Percentiles rank a stretch among this genome's conserved stretches.
phyloP scores from a whole-genome alignment of 2,888 invertebrate genomes.

The Xestia c-nigrum region DNA sequence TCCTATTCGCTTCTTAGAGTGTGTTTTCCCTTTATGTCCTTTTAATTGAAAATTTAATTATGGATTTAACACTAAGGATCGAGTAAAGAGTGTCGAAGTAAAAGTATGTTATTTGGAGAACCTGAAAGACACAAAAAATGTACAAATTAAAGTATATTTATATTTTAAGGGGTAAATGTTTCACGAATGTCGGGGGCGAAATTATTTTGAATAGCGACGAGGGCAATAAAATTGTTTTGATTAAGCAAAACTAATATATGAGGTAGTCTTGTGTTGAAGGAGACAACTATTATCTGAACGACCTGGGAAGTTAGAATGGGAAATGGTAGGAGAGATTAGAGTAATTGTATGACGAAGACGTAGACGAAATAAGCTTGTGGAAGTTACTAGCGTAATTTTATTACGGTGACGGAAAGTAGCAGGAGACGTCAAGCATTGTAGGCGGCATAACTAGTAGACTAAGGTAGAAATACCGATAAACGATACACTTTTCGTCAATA shows the following conservation, averaged over 20 bases:
- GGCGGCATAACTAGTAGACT: neutral
- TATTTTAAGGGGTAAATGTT: neutral
- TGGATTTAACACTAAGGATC: neutral
- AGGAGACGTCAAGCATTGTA: neutral
- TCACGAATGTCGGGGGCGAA: neutral
- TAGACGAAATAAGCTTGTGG: neutral
- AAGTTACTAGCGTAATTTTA: neutral
- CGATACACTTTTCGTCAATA: neutral
- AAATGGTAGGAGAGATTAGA: neutral
- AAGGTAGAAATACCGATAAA: neutral
- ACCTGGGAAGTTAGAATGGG: neutral
- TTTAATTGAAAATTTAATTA: neutral
- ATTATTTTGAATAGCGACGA: neutral
- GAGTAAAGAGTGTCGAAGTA: neutral
- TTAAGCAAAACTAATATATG: neutral
- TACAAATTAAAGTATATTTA: constrained; percentile 2
- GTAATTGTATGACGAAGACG: neutral
- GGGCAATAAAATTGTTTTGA: neutral
- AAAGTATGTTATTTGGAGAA: neutral
- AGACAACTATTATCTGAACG: neutral
- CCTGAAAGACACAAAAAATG: neutral
- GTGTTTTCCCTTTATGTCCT: neutral
- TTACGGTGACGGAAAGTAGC: neutral
- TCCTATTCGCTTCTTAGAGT: neutral
- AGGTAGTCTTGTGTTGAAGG: neutral